Evolutionary conservation across 2,113 vertebrate species (phyloP), one percentile per base, ranked within the genome.

Genomic region (Oryzias curvinotus): DNA sequence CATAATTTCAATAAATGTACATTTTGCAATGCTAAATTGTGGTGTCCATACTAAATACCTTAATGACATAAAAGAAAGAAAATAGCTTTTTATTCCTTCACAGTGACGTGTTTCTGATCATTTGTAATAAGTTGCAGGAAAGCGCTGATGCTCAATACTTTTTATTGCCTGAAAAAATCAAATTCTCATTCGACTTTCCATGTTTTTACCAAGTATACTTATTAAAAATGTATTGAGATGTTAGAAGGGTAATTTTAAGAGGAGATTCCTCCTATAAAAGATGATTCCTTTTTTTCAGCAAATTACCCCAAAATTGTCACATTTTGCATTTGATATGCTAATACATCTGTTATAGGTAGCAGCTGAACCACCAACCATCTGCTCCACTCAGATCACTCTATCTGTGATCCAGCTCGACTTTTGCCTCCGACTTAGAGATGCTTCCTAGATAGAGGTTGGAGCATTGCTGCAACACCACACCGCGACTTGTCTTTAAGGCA

Each of bases 371-470:
- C 46, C 26, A 78, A 78, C 80, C 80, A 77, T 88, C 85, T 88
- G 78, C 80, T 85, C 76, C 66, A 60, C 82, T 85, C 80, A 64
- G 53, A 70, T 81, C 80, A 77, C 59, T 75, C 74, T 52, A 71
- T 77, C 68, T 78, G 62, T 70, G 80, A 88, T 87, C 72, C 75
- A 66, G 74, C 87, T 74, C 72, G 79, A 68, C 63, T 78, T 64
- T 71, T 74, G 55, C 73, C 69, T 75, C 77, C 55, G 78, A 67
- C 68, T 58, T 66, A 83, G 82, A 79, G 67, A 82, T 75, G 80
- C 44, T 68, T 77, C 85, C 84, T 79, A 86, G 84, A 86, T 82
- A 84, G 60, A 80, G 77, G 59, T 72, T 62, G 66, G 73, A 73
- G 68, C 61, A 80, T 80, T 74, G 73, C 54, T 26, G 46, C 70